Evolutionary conservation across 2,113 vertebrate species (phyloP).

Genomic region (Amphiprion ocellaris): DNA sequence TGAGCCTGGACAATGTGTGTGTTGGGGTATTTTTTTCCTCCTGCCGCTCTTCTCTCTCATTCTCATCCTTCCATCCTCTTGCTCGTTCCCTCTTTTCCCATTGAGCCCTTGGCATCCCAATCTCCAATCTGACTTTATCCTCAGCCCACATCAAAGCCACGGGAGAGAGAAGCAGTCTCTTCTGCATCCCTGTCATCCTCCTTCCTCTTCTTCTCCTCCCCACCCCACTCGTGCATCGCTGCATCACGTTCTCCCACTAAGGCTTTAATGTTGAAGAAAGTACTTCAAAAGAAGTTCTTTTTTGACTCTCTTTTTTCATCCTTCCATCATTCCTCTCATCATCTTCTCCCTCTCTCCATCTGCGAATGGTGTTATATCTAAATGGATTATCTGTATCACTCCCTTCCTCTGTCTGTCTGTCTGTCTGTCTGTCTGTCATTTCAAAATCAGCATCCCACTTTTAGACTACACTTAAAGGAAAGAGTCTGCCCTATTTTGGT

Average conservation of each 20-base stretch:
- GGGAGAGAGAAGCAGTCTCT: conserved; percentile 62
- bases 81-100: conserved; percentile 54
- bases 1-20: conserved; percentile 42
- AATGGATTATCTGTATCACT: conserved; percentile 73
- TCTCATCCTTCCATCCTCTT: conserved; percentile 62
- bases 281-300: conserved; percentile 71
- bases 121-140: conserved; percentile 79
- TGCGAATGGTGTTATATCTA: conserved; percentile 67
- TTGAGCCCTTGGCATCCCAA: conserved; percentile 73
- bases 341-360: conserved; percentile 48
- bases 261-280: conserved; percentile 73
- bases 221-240: conserved; percentile 39
- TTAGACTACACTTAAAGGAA: conserved; percentile 51
- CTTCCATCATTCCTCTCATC: conserved; percentile 55
- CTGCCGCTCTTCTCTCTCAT: conserved; percentile 38
- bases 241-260: conserved; percentile 59
- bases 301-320: conserved; percentile 33
- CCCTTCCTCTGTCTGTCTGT: conserved; percentile 55
- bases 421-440: conserved; percentile 46
- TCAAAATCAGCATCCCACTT: conserved; percentile 62
- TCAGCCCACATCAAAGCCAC: conserved; percentile 77
- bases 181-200: conserved; percentile 72
- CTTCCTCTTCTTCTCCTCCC: conserved; percentile 46
- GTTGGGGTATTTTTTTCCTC: conserved; percentile 15
- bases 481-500: conserved; percentile 62